A percentile compares a stretch with the other conserved stretches of the same genome.
Evolutionary conservation across 1,140 invertebrate genomes (phyloP).

Genomic region (Ooceraea biroi): DNA sequence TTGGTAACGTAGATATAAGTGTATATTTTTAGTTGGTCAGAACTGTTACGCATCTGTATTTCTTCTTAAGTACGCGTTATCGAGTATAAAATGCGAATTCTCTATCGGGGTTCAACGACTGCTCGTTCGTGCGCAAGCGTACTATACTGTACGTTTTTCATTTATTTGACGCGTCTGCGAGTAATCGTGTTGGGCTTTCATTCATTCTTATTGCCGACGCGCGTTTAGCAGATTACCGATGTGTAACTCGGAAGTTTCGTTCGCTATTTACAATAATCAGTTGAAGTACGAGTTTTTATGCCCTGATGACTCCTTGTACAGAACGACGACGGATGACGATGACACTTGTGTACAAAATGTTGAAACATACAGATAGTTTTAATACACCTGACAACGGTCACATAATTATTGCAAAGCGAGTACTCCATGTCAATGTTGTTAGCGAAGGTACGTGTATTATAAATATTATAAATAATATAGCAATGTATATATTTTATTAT

Average conservation of each 20-base stretch:
- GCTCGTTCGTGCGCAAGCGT: too few species aligned
- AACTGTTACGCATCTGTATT: not conserved
- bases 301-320: conserved; percentile 61
- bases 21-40: conserved; percentile 40
- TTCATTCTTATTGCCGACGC: not conserved
- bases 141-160: too few species aligned
- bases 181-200: conserved; percentile 2
- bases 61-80: too few species aligned
- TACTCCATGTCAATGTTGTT: conserved; percentile 67
- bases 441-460: conserved; percentile 58
- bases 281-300: conserved; percentile 31
- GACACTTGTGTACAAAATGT: conserved; percentile 64
- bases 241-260: conserved; percentile 30
- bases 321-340: conserved; percentile 40
- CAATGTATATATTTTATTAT: conserved; percentile 49
- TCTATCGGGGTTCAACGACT: too few species aligned
- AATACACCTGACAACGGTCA: conserved; percentile 37
- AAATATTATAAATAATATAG: conserved; percentile 63
- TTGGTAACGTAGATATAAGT: conserved; percentile 11
- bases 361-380: conserved; percentile 58
- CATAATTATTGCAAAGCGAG: conserved; percentile 61
- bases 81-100: too few species aligned
- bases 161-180: too few species aligned
- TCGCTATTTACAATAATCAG: conserved; percentile 14
- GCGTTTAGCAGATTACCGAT: not conserved